Percentiles rank a stretch among this genome's conserved stretches.
These are phyloP conservation scores for Opisthocomus hoazin DNA, from an alignment of 2,113 vertebrate genomes.

Conservation along the genomic window DNA sequence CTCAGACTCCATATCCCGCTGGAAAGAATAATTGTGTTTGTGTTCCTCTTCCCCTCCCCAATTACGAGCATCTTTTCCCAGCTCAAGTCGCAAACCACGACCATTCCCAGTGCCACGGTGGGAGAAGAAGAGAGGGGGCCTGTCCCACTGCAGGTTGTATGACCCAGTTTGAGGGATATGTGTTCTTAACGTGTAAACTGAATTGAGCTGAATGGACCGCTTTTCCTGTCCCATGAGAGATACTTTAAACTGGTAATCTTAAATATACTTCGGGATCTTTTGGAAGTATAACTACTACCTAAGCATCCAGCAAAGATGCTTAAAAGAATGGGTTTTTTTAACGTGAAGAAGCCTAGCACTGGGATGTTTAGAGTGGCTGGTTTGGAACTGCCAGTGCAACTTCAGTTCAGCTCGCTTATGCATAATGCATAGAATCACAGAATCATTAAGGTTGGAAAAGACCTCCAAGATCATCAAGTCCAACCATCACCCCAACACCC, in stretches of 20 bases:
- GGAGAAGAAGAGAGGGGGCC: background rate
- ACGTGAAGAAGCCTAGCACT: background rate
- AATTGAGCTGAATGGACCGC: background rate
- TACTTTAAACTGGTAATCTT: background rate
- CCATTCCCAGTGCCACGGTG: background rate
- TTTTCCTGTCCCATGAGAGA: background rate
- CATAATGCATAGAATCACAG: background rate
- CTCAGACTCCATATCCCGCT: background rate
- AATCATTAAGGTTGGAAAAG: too few species aligned
- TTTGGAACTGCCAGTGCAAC: background rate
- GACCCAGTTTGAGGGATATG: background rate
- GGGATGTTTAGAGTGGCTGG: rapidly evolving
- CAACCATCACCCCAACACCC: too few species aligned
- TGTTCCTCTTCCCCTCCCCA: background rate
- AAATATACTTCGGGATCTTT: background rate
- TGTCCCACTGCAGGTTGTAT: background rate
- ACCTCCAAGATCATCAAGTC: too few species aligned
- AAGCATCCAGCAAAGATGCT: background rate
- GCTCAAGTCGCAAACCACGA: background rate
- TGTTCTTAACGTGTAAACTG: background rate
- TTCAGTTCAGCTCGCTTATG: rapidly evolving
- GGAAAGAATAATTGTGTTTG: background rate
- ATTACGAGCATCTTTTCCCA: background rate
- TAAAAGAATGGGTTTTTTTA: background rate
- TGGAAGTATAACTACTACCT: background rate